Percentiles rank a stretch among this genome's conserved stretches.
Evolutionary conservation across 2,797 vertebrate species (phyloP).

Genomic region (Acanthis flammea): DNA sequence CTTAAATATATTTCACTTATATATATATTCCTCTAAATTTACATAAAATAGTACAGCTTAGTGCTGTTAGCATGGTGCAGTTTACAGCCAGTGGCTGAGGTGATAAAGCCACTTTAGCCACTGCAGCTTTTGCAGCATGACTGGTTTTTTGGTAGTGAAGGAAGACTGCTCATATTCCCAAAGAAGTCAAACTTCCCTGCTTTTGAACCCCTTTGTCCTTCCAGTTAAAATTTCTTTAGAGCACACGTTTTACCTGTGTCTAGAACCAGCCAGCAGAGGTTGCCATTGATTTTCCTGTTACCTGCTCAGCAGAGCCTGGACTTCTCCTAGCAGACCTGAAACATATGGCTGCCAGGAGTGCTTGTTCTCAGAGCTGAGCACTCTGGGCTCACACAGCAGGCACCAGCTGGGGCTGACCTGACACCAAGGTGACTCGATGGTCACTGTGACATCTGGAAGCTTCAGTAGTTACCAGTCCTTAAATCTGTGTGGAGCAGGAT

Average conservation of each 20-base stretch:
- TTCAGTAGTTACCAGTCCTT: background rate
- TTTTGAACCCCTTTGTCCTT: background rate
- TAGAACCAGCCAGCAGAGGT: slow-evolving; percentile 9
- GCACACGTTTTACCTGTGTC: background rate
- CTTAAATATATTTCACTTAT: background rate
- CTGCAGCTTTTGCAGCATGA: background rate
- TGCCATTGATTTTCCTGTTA: background rate
- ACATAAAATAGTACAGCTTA: rapidly evolving
- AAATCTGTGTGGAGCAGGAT: background rate
- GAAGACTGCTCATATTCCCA: background rate
- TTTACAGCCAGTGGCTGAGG: background rate
- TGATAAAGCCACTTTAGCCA: background rate
- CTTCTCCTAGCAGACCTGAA: background rate
- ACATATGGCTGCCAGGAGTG: background rate
- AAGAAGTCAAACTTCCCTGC: background rate
- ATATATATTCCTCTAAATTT: background rate
- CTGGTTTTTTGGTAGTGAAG: background rate
- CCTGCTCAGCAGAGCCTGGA: background rate
- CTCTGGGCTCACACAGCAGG: background rate
- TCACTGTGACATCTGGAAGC: background rate
- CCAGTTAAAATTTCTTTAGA: background rate
- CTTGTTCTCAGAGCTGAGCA: background rate
- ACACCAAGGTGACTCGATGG: background rate
- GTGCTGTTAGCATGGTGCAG: background rate
- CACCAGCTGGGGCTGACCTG: background rate